Evolutionary conservation across 2,888 invertebrate genomes (phyloP), one percentile per base, ranked within the genome.

Genomic region (Tuberolachnus salignus): DNA sequence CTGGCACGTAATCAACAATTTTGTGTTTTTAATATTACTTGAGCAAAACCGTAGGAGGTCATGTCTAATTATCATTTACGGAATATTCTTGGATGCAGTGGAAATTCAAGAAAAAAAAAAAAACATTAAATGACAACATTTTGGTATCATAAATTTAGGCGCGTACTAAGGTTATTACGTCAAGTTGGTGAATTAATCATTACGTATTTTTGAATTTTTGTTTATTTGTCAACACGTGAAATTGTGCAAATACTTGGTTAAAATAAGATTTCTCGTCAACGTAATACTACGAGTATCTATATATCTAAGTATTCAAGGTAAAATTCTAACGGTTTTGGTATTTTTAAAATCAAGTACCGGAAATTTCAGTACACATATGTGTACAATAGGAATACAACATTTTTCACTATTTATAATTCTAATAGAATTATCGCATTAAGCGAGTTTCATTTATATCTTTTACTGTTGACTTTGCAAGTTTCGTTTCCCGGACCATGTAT

Each of bases 41-140:
- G 14, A 34, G 14, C 3, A 69, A 69, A 14, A 21, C 21, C 34
- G 53, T 69, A 51, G 14, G n/a, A 34, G 26, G 26, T 23, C 46
- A 23, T 59, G 26, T 51, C 67, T 51, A 67, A 70, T 70, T 44
- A 70, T 70, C 70, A 57, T 55, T 70, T 70, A 34, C 44, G 16
- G n/a, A 70, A 70, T 57, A 57, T 34, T 70, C 57, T 6, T 55
- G 16, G 44, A 57, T 21, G 16, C 11, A 21, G 14, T 13, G 59
- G 46, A 70, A 57, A 59, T 59, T 49, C 59, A 49, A 59, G 26
- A 59, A 34, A 4, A 34, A 4, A 34, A 34, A 34, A 34, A 34
- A 59, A 26, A n/a, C 49, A 34, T 72, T 61, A 4, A 4, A 34
- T 26, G 26, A 46, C 59, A 19, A 21, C 42, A 49, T 44, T 14